A percentile compares a stretch with the other conserved stretches of the same genome.
phyloP scores from a whole-genome alignment of 2,113 vertebrate genomes.

The Alaudala cheleensis region DNA sequence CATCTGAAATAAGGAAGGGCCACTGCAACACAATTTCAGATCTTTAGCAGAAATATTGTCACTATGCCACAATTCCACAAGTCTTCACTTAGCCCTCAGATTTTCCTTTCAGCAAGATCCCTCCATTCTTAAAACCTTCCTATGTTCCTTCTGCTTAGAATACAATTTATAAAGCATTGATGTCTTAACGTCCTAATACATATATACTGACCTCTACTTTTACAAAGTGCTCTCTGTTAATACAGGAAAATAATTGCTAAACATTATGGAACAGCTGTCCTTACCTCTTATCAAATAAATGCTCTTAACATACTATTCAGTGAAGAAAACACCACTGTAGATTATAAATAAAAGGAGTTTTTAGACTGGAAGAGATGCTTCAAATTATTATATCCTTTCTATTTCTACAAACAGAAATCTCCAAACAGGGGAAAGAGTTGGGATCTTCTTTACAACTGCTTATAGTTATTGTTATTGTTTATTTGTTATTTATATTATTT shows the following conservation, averaged over 20 bases:
- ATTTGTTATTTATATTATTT: neutral
- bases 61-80: neutral
- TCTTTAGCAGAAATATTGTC: neutral
- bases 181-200: neutral
- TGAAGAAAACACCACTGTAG: neutral
- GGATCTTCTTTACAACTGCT: neutral
- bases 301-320: neutral
- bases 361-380: neutral
- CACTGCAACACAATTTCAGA: neutral
- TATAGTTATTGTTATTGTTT: neutral
- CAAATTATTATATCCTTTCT: neutral
- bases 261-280: neutral
- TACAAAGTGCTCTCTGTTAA: neutral
- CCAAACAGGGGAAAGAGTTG: neutral
- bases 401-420: neutral
- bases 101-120: neutral
- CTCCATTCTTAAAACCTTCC: neutral
- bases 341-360: neutral
- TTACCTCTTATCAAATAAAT: neutral
- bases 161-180: neutral
- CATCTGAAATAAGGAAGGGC: neutral
- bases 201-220: neutral
- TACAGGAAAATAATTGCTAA: neutral
- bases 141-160: neutral
- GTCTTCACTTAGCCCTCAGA: neutral